Evolutionary conservation across 2,888 invertebrate genomes (phyloP).

Genomic region (Adelognathus sp.): DNA sequence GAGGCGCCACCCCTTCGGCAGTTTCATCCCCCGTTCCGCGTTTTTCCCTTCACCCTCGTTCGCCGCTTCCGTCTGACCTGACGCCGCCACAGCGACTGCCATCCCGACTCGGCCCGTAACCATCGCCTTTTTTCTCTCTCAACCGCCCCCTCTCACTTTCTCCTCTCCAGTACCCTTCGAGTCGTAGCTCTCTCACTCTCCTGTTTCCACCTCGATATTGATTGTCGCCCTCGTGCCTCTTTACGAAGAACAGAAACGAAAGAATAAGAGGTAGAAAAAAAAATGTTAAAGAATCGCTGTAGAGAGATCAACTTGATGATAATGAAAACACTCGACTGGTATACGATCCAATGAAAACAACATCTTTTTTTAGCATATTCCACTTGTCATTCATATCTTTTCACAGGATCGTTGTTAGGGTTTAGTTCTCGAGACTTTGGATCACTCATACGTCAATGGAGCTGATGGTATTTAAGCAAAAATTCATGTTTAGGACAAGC

Average conservation of each 20-base stretch:
- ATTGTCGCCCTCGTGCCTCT: conserved; percentile 71
- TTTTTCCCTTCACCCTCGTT: conserved; percentile 52
- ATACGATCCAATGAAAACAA: conserved; percentile 30
- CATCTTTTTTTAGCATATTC: conserved; percentile 30
- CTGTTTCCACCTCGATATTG: conserved; percentile 71
- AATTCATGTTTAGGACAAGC: too few species aligned
- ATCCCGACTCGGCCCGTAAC: conserved; percentile 42
- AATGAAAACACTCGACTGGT: conserved; percentile 22
- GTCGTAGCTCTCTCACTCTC: conserved; percentile 41
- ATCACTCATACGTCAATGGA: too few species aligned
- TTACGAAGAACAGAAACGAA: conserved; percentile 60
- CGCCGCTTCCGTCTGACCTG: conserved; percentile 60
- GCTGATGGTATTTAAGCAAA: too few species aligned
- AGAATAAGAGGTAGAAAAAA: conserved; percentile 49
- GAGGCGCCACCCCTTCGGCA: conserved; percentile 76
- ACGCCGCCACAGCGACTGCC: conserved; percentile 44
- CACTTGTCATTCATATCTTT: background rate
- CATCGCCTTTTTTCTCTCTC: conserved; percentile 27
- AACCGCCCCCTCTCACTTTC: conserved; percentile 32
- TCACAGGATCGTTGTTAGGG: background rate
- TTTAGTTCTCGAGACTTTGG: too few species aligned
- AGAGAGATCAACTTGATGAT: conserved; percentile 45
- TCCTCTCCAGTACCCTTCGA: conserved; percentile 54
- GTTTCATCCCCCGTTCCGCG: conserved; percentile 57
- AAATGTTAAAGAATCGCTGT: conserved; percentile 41